Percentiles rank a stretch among this genome's conserved stretches.
phyloP scores from a whole-genome alignment of 2,113 vertebrate genomes.

The Blennius ocellaris region DNA sequence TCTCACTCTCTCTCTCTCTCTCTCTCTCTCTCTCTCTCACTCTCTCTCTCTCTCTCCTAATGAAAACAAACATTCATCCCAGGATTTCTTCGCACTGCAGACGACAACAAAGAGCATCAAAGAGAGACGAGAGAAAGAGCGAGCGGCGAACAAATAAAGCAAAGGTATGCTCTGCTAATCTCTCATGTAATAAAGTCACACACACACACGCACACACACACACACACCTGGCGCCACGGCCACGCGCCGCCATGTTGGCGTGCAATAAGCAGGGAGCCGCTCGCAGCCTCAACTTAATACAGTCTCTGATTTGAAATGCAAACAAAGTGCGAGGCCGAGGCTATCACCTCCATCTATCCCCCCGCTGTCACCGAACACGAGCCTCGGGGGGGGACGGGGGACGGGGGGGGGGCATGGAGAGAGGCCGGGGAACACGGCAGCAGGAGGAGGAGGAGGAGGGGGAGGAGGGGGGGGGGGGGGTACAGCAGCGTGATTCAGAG shows the following conservation, averaged over 20 bases:
- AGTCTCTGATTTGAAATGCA: constrained; percentile 75
- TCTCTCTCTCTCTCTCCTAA: constrained; percentile 36
- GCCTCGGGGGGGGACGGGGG: constrained; percentile 52
- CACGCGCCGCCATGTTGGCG: constrained; percentile 61
- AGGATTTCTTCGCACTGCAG: constrained; percentile 54
- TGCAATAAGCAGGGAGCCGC: constrained; percentile 67
- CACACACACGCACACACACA: too few relatives aligned
- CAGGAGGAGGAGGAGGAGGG: constrained; percentile 15
- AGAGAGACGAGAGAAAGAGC: constrained; percentile 59
- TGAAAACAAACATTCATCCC: constrained; percentile 78
- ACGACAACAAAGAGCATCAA: constrained; percentile 74
- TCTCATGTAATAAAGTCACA: constrained; percentile 72
- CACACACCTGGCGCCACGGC: neutral
- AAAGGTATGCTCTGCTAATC: constrained; percentile 69
- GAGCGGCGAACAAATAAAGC: constrained; percentile 59
- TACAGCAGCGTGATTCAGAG: constrained; percentile 68
- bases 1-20: neutral
- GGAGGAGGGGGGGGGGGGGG: constrained; percentile 5
- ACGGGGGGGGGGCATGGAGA: neutral
- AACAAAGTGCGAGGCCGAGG: constrained; percentile 73
- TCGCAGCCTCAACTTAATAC: constrained; percentile 64
- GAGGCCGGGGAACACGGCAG: too few relatives aligned
- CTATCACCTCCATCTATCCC: constrained; percentile 72
- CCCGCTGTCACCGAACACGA: constrained; percentile 64
- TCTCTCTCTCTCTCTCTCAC: constrained; percentile 10